Percentiles rank a stretch among this genome's conserved stretches.
Conservation (phyloP, 2,113 vertebrate species). For the Clinocottus analis region DNA sequence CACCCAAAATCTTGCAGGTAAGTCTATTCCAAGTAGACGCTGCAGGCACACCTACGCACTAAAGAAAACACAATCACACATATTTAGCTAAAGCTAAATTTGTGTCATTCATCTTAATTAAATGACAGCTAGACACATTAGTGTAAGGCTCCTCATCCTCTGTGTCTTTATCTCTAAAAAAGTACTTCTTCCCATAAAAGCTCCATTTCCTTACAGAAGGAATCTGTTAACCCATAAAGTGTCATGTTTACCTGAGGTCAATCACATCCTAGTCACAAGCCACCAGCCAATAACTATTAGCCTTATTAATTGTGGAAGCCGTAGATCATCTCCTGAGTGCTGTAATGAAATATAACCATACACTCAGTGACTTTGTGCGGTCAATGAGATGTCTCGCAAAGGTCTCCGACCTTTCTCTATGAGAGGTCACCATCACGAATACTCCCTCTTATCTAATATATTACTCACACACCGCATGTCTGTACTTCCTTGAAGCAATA, state of each 20-base stretch:
- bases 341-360: conserved; percentile 51
- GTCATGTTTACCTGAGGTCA: conserved; percentile 61
- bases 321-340: conserved; percentile 61
- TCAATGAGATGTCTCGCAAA: conserved; percentile 64
- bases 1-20: conserved; percentile 25
- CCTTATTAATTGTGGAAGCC: conserved; percentile 70
- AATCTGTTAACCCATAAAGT: conserved; percentile 57
- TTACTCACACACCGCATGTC: conserved; percentile 20
- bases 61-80: conserved; percentile 3
- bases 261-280: conserved; percentile 55
- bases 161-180: conserved; percentile 35
- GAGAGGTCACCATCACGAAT: conserved; percentile 48
- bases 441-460: conserved; percentile 38
- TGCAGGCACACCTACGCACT: conserved; percentile 4
- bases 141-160: conserved; percentile 30
- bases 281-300: conserved; percentile 72
- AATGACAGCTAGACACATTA: conserved; percentile 58
- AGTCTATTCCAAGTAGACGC: conserved; percentile 10
- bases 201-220: conserved; percentile 46
- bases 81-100: conserved; percentile 26
- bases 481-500: conserved; percentile 28
- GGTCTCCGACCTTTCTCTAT: conserved; percentile 59
- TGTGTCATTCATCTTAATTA: conserved; percentile 56
- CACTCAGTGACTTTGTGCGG: conserved; percentile 12
- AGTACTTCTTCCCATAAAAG: conserved; percentile 56